phyloP scores from a whole-genome alignment of 2,797 vertebrate species.

The Sus cebifrons region DNA sequence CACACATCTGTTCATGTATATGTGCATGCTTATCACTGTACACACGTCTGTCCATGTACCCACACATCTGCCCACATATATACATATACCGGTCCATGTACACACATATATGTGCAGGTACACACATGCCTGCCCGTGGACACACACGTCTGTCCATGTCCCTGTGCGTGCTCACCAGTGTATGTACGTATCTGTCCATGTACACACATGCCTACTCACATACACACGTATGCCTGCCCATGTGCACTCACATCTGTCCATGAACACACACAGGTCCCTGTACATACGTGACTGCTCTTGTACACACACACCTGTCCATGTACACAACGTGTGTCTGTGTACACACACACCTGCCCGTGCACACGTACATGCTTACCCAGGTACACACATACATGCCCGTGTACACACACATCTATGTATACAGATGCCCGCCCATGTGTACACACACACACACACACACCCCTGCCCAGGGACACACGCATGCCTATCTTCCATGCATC shows the following conservation, averaged over 20 bases:
- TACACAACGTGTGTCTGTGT: too few species aligned
- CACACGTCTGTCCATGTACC: neutral
- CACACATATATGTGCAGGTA: too few species aligned
- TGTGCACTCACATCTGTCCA: neutral
- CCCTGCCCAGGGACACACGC: neutral
- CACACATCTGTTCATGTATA: too few species aligned
- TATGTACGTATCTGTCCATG: neutral
- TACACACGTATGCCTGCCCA: neutral
- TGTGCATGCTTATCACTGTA: too few species aligned
- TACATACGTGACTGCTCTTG: too few species aligned
- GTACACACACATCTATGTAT: neutral
- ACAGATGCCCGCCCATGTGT: too few species aligned
- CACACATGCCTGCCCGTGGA: too few species aligned
- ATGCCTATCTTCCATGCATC: neutral
- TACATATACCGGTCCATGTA: neutral
- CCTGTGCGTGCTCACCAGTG: too few species aligned
- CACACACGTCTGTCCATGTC: rapidly evolving
- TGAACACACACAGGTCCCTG: too few species aligned
- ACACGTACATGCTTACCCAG: neutral
- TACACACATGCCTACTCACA: neutral
- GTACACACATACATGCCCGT: neutral
- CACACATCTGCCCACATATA: rapidly evolving
- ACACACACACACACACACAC: too few species aligned
- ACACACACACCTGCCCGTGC: too few species aligned
- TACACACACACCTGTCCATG: too few species aligned